Evolutionary conservation across 2,797 vertebrate species (phyloP), one percentile per base, ranked within the genome.

Genomic region (Enteromius treurensis): DNA sequence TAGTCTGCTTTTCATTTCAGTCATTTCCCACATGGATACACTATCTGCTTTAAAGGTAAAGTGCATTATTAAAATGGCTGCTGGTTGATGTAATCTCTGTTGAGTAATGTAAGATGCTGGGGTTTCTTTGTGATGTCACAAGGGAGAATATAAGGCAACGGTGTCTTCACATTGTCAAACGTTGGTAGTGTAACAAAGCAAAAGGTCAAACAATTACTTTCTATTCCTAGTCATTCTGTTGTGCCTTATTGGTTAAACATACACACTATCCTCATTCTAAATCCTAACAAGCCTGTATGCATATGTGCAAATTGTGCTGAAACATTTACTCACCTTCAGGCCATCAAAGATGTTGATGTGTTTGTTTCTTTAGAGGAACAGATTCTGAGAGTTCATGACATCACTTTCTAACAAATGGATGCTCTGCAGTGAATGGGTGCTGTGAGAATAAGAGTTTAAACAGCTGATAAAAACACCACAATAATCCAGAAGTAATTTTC

Each of bases 61-160:
- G 70, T 71, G 60, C 58, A 79, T 82, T 85, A 73, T 79, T 85
- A 79, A 79, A 82, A 82, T 51, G 21, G 26, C 26, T 45, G 45
- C 42, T 37, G 71, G 37, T 34, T 65, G 47, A 65, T 42, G 69
- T 67, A 67, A 81, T 73, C 65, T 71, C 45, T 3, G 11, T 32
- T 8, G 32, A 68, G 71, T 45, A 76, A 76, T 55, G 73, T 68
- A 49, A 76, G 11, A 42, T 67, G 34, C 23, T 15, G 34, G 45
- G 19, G 58, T 60, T 70, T 45, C 37, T 60, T 77, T 77, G 34
- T 70, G 73, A 77, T 83, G 49, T 58, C 64, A 77, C 49, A 69
- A 69, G 51, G 37, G 40, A 42, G 40, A 21, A 42, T 62, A 62
- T 42, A 42, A 45, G 26, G 23, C 69, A 10, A 29, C 1, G 1